Percentiles rank a stretch among this genome's conserved stretches.
These are phyloP conservation scores for Shinisaurus crocodilurus DNA, from an alignment of 2,113 vertebrate species.

Conservation along the genomic window DNA sequence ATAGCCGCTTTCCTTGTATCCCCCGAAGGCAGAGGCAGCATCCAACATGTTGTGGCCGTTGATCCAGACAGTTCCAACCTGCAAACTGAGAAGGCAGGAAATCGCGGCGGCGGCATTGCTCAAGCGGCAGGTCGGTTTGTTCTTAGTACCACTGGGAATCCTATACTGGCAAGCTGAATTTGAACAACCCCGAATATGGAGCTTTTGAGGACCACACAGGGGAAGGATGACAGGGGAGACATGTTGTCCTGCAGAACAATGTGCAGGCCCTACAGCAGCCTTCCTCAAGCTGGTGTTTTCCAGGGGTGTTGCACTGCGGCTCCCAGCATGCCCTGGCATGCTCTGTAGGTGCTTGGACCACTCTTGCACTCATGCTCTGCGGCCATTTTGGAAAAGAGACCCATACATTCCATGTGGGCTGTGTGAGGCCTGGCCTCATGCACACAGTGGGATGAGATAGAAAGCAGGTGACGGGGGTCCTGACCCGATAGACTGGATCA, in stretches of 20 bases:
- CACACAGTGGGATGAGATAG: background rate
- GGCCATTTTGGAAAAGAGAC: background rate
- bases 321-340: too few species aligned
- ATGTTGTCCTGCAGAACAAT: background rate
- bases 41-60: conserved; percentile 85
- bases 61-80: conserved; percentile 85
- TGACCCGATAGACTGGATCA: background rate
- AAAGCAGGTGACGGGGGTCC: background rate
- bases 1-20: conserved; percentile 84
- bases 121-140: background rate
- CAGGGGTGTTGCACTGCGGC: too few species aligned
- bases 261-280: background rate
- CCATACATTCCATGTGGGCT: background rate
- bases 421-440: background rate
- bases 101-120: background rate
- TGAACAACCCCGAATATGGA: background rate
- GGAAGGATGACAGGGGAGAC: background rate
- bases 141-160: accelerated
- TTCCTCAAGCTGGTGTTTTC: too few species aligned
- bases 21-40: conserved; percentile 81
- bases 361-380: background rate
- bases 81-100: conserved; percentile 73
- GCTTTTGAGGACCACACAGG: too few species aligned
- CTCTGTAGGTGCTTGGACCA: too few species aligned
- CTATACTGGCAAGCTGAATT: background rate